Conservation (phyloP, 2,888 invertebrate species). For the Sminthurides aquaticus region DNA sequence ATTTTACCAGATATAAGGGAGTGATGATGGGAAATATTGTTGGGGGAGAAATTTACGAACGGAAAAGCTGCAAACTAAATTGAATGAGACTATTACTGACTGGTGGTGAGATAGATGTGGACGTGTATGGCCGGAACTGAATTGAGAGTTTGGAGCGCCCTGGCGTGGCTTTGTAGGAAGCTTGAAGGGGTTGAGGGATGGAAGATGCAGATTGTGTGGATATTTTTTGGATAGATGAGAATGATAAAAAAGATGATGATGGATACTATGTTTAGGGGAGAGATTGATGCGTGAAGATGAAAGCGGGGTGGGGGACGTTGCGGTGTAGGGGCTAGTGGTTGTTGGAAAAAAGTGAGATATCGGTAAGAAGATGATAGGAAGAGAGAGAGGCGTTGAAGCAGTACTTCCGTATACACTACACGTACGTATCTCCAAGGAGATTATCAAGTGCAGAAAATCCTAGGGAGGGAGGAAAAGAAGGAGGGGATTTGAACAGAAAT, state of each 20-base stretch:
- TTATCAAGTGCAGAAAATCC: not conserved
- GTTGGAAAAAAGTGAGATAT: not conserved
- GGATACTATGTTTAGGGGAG: slow-evolving; percentile 7
- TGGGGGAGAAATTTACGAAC: no score
- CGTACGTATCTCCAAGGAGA: not conserved
- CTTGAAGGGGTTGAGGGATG: not conserved
- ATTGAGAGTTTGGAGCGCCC: no score
- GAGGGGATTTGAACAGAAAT: not conserved
- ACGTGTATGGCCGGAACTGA: no score
- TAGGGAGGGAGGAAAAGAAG: not conserved
- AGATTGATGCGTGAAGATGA: slow-evolving; percentile 4
- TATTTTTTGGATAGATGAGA: no score
- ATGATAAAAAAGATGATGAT: not conserved
- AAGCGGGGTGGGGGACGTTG: not conserved
- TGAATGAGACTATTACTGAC: no score
- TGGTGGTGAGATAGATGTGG: no score
- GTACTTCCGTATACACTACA: slow-evolving; percentile 2
- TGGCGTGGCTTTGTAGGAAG: not conserved
- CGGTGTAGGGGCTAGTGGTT: not conserved
- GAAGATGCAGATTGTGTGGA: no score
- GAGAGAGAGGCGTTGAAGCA: not conserved
- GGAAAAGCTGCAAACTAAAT: no score
- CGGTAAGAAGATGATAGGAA: no score
- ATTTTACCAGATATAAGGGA: no score
- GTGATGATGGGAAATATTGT: no score